Evolutionary conservation across 2,113 vertebrate genomes (phyloP), one percentile per base, ranked within the genome.

Genomic region (Neodontobutis hainanensis): DNA sequence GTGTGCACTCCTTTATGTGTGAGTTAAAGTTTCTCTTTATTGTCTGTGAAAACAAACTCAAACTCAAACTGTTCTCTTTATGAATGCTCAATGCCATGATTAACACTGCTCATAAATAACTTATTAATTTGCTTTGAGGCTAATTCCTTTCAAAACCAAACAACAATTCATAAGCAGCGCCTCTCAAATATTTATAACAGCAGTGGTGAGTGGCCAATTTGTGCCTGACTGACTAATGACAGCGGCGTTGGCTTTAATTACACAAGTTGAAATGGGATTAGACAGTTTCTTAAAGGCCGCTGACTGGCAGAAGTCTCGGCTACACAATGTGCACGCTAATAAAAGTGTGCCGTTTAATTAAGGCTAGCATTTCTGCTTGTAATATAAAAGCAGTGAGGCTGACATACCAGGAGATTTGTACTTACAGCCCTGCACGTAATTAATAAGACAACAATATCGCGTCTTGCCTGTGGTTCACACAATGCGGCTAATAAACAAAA

Each of bases 331-430:
- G 8, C 46, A 16, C 10, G 27, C 68, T 84, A 81, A 84, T 82
- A 87, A 81, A 77, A 82, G 77, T 70, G 77, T 77, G 81, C 53
- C 34, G 68, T 85, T 87, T 89, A 89, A 89, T 89, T 83, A 87
- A 64, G 73, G 79, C 73, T 52, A 73, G 77, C 45, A 62, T 49
- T 77, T 68, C 73, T 49, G 48, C 65, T 65, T 65, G 53, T 77
- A 81, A 81, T 81, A 81, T 73, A 68, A 64, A 77, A 56, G 60
- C 34, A 63, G 27, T 19, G 45, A 16, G 65, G 57, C 64, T 53
- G 79, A 60, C 14, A 66, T 65, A 72, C 70, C 87, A 59, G 66
- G 82, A 87, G 83, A 82, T 78, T 84, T 87, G 78, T 80, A 73
- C 69, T 66, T 63, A 65, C 61, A 32, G 68, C 70, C 78, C 74